Evolutionary conservation across 1,140 invertebrate species (phyloP), one percentile per base, ranked within the genome.

Genomic region (Oreohelix idahoensis): DNA sequence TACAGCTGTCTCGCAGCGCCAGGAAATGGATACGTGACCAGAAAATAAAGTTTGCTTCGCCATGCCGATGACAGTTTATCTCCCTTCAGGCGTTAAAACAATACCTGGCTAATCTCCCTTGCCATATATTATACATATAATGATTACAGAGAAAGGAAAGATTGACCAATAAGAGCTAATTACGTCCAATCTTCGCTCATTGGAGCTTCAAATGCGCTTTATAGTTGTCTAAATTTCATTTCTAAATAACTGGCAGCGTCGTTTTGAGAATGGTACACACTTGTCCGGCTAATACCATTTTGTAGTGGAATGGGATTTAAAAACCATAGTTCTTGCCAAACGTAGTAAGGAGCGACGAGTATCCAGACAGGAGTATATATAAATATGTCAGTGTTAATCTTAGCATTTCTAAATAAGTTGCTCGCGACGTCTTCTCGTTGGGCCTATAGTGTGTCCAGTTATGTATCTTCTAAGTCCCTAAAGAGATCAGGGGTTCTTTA

Each of bases 41-140:
- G 23, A 20, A n/a, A 73, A 73, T 23, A 39, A 45, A 73, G 42
- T 73, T 42, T 73, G 71, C 36, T 11, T 71, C 10, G 69, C 32
- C 32, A 71, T 20, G 15, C 42, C 42, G 42, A 45, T 35, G 74
- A 35, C 38, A 45, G 42, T 23, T 76, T 39, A 38, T 45, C 74
- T 76, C 74, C 74, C 74, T 51, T 76, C 53, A 51, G 74, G 32
- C 15, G 26, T 32, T 76, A 35, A 76, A 51, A 76, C 74, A 76
- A 76, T 76, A 76, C 15, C 74, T 76, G 74, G 45, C 2, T 49
- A 32, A 32, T 51, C 45, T 51, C 71, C 71, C 71, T 73, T 73
- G 71, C 71, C 38, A 42, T 26, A 42, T 39, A 42, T 36, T n/a
- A 13, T 42, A 73, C n/a, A 66, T 32, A 66, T 66, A 29, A 32